These are phyloP conservation scores for Epizoanthus ramosus DNA, from an alignment of 92 coral and sea anemone species.

Conservation along the genomic window DNA sequence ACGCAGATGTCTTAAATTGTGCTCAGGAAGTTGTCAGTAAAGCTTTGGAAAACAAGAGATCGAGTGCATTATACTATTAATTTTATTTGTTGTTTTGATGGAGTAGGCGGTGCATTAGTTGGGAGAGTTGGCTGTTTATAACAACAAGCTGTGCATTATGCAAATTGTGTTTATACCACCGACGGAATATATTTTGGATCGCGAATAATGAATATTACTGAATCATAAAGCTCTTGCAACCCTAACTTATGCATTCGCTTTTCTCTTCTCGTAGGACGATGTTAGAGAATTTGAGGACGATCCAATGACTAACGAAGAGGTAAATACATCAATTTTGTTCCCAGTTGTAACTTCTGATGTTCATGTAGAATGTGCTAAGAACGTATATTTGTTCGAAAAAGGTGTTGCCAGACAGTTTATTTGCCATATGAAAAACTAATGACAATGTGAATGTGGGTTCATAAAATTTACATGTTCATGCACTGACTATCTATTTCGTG, in stretches of 20 bases:
- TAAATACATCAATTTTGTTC: neutral
- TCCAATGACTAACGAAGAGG: constrained; percentile 95
- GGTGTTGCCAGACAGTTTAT: no score
- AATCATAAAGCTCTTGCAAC: neutral
- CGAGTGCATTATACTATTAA: neutral
- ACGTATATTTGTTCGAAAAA: no score
- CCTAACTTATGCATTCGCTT: neutral
- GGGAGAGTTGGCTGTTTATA: constrained; percentile 14
- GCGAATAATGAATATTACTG: no score
- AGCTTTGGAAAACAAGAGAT: no score
- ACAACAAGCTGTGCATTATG: neutral
- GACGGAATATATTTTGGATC: neutral
- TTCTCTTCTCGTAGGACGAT: constrained; percentile 65
- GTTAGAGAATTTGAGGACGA: constrained; percentile 93
- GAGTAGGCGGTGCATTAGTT: neutral
- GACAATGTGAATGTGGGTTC: no score
- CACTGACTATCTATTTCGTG: neutral
- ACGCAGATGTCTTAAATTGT: no score
- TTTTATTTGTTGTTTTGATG: neutral
- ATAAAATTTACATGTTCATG: no score
- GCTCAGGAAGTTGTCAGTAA: neutral
- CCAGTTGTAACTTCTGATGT: neutral
- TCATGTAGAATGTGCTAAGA: no score
- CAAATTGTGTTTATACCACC: no score
- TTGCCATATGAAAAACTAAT: no score